Base-by-base conservation (phyloP, 2,888 invertebrate genomes). In the Opisthograptis luteolata region DNA sequence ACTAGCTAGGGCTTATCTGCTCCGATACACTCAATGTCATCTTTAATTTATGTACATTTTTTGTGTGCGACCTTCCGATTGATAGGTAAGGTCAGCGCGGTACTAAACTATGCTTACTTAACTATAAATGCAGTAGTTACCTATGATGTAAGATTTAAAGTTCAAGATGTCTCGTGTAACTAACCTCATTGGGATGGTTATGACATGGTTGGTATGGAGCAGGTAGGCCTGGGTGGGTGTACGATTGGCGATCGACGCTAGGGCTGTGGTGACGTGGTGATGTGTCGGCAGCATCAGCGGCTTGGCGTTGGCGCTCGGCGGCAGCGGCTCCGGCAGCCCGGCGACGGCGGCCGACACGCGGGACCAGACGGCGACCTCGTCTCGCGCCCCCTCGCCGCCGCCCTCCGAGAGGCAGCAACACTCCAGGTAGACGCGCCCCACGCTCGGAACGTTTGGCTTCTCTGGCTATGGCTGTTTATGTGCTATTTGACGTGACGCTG, bases 261-360 rank as follows among this genome's bases (percentile, higher is more conserved):
- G 87, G 87, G 87, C 81, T 82, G 79, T 87, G 88, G 88, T 91
- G 88, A 90, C 85, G 79, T 88, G 81, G 87, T 87, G 84, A 75
- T 89, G 90, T 90, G 86, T 91, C 87, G 84, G 77, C 91, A 92
- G 92, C 84, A 91, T 91, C 87, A 89, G 80, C 89, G 91, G 91
- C 75, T 68, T 91, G 91, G 92, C 91, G 84, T 68, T 91, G 88
- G 92, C 92, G 80, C 86, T 92, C 73, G 91, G 90, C 62, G 80
- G 90, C 71, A 88, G 85, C 81, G 79, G 87, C 55, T 76, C 81
- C 30, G 84, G 85, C 81, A 88, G 87, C 55, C 87, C 87, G 15
- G 74, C 79, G 52, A 56, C 79, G 56, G 65, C 73, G 62, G 60
- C 76, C 44, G 84, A 81, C 60, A 64, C 74, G 55, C 67, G 76